Evolutionary conservation across 2,888 invertebrate genomes (phyloP).

Genomic region (Eucera pruinosa): DNA sequence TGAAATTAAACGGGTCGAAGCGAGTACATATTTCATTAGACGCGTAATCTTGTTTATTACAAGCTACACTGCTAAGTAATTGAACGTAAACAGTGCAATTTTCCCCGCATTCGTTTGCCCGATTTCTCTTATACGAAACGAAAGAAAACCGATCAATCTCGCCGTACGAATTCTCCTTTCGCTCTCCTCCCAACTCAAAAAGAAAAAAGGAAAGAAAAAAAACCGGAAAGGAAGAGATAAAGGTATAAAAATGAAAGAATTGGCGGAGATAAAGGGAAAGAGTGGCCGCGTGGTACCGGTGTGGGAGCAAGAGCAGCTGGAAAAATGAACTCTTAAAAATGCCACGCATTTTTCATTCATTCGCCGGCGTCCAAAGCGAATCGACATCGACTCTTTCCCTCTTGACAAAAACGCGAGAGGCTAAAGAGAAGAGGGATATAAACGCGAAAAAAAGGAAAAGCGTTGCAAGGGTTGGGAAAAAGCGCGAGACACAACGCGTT

Average conservation of each 20-base stretch:
- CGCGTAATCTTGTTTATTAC: constrained; percentile 48
- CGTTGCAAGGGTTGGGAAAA: not conserved
- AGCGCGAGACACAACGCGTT: constrained; percentile 36
- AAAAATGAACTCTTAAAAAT: constrained; percentile 19
- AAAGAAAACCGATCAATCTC: constrained; percentile 27
- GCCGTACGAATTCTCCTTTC: not conserved
- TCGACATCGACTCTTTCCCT: constrained; percentile 33
- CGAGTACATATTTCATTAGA: constrained; percentile 44
- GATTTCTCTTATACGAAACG: constrained; percentile 28
- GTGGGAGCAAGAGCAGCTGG: constrained; percentile 12
- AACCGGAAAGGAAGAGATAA: too few relatives aligned
- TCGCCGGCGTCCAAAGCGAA: constrained; percentile 21
- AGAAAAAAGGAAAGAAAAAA: not conserved
- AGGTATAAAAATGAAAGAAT: not conserved
- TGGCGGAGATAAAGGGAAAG: not conserved
- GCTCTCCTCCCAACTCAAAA: not conserved
- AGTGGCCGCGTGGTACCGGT: not conserved
- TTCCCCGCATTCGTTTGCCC: not conserved
- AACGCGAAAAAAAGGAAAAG: not conserved
- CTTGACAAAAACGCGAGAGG: constrained; percentile 1
- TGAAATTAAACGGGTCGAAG: constrained; percentile 34
- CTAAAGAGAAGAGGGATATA: not conserved
- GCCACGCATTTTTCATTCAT: constrained; percentile 39
- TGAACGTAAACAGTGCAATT: constrained; percentile 50
- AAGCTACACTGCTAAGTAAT: constrained; percentile 40